Base-by-base conservation (phyloP, 2,888 invertebrate genomes). In the Timandra comae region DNA sequence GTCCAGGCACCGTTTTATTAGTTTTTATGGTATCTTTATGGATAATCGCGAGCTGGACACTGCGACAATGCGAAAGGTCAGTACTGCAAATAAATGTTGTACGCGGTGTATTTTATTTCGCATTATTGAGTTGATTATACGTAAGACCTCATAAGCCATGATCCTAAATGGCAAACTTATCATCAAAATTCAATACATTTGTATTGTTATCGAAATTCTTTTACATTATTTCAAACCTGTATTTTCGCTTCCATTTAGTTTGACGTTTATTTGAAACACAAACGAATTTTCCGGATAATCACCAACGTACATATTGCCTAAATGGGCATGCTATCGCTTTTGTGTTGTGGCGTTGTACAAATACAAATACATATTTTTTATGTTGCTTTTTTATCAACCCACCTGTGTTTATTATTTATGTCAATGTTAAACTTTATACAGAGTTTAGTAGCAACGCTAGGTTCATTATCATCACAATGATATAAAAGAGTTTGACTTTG, bases 11-110 rank as follows among this genome's bases (percentile, higher is more conserved):
- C 46, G 98, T 99, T 59, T 91, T 99, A 62, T 89, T 99, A 65
- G 98, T 99, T 55, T 98, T 99, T 89, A 99, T 99, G 95, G 97
- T 99, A 50, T 98, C 98, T 5, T 88, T 99, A 46, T 99, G 99
- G 99, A 97, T 99, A 78, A 98, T 99, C 63, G 99, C 99, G 51
- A 98, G 97, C 68, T 99, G 99, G 99, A 97, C 98, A 45, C 88
- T 99, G 56, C 90, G 99, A 52, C 97, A 98, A 63, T 99, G 99
- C 79, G 99, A 99, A 89, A 94, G 99, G 98, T 98, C 88, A 88
- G 88, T 79, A 70, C 46, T 38, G 35, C 49, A 54, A 38, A 45
- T 57, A 49, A 9, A 2, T 24, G 24, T 24, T 10, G 24, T 24
- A 24, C 9, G 9, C 11, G 24, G 7, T 24, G 24, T 24, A 24